Evolutionary conservation across 2,797 vertebrate genomes (phyloP).

Genomic region (Chiroxiphia lanceolata): DNA sequence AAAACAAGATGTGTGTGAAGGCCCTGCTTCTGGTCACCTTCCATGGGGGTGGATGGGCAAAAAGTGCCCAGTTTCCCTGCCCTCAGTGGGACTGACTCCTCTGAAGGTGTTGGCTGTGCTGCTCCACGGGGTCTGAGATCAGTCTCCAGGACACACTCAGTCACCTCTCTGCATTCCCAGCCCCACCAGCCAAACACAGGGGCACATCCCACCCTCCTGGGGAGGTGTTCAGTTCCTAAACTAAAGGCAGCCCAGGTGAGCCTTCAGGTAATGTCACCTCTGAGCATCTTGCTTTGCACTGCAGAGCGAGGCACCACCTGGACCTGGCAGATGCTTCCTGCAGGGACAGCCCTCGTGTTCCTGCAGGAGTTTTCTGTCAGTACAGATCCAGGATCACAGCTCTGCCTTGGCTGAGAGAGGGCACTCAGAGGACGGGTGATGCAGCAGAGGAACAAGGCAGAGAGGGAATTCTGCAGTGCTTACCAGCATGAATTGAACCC

Average conservation of each 20-base stretch:
- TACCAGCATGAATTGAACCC: neutral
- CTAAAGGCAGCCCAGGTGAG: neutral
- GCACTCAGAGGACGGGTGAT: fast-evolving
- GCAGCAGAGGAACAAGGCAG: neutral
- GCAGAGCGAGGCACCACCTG: neutral
- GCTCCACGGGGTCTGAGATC: neutral
- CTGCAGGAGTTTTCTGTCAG: neutral
- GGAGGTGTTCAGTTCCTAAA: neutral
- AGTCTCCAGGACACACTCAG: neutral
- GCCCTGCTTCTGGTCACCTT: neutral
- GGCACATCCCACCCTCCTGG: fast-evolving
- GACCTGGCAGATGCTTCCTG: neutral
- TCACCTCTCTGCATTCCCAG: neutral
- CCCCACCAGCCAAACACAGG: neutral
- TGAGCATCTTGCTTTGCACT: neutral
- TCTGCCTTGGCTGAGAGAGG: neutral
- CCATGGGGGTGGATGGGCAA: neutral
- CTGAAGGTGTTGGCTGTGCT: neutral
- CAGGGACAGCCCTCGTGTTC: neutral
- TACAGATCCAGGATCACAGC: neutral
- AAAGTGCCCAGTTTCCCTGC: neutral
- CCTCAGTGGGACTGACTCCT: neutral
- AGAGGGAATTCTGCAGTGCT: neutral
- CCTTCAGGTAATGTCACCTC: neutral
- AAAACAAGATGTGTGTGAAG: neutral